phyloP scores from a whole-genome alignment of 2,797 vertebrate species.

The Mustela erminea region DNA sequence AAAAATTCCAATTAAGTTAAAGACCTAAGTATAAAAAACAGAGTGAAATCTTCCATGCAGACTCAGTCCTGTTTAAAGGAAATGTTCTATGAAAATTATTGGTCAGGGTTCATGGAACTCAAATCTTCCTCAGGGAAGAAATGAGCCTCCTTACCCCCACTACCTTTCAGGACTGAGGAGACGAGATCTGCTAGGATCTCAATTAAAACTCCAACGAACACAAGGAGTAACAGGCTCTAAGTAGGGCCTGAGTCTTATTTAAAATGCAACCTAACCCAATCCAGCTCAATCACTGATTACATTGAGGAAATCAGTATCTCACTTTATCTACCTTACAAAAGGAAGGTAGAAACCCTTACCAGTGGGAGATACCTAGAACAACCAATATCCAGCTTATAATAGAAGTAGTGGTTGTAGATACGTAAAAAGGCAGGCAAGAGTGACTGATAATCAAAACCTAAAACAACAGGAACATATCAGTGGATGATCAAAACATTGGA shows the following conservation, averaged over 20 bases:
- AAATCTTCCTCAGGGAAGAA: background rate
- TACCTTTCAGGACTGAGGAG: background rate
- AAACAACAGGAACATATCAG: background rate
- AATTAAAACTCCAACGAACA: background rate
- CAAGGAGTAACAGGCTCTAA: background rate
- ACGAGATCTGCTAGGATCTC: background rate
- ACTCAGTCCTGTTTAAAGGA: background rate
- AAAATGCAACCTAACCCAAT: background rate
- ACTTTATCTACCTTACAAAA: background rate
- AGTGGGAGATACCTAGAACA: background rate
- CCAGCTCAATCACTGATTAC: background rate
- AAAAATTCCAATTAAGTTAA: slow-evolving; percentile 2
- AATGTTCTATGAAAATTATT: background rate
- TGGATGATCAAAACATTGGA: background rate
- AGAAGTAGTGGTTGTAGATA: background rate
- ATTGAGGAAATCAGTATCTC: background rate
- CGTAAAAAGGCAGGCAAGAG: background rate
- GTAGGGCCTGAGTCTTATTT: background rate
- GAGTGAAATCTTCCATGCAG: background rate
- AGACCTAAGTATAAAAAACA: background rate
- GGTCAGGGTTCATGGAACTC: background rate
- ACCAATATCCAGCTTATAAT: background rate
- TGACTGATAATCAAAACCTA: background rate
- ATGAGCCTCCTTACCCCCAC: background rate
- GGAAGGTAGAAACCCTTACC: background rate